A percentile compares a stretch with the other conserved stretches of the same genome.
Evolutionary conservation across 1,140 invertebrate species (phyloP).

Genomic region (Philopotamus ludificatus): DNA sequence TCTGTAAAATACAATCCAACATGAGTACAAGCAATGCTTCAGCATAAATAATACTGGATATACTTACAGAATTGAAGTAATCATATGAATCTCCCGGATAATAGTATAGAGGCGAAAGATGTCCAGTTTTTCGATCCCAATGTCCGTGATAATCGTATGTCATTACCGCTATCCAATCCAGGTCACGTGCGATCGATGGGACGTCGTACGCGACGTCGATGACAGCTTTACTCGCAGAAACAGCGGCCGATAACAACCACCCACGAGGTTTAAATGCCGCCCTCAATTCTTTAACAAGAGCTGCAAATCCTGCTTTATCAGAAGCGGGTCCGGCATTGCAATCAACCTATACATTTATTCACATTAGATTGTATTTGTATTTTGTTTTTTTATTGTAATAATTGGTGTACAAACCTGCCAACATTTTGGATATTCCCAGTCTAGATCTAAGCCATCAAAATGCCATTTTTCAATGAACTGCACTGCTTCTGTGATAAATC

Average conservation of each 20-base stretch:
- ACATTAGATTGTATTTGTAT: background rate
- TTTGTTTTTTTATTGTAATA: no score
- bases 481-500: slow-evolving; percentile 62
- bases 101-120: slow-evolving; percentile 76
- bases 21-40: no score
- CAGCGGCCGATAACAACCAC: slow-evolving; percentile 75
- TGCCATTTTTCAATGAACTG: slow-evolving; percentile 64
- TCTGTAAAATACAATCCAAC: slow-evolving; percentile 41
- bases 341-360: slow-evolving; percentile 47
- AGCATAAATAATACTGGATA: no score
- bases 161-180: slow-evolving; percentile 85
- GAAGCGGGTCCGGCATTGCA: slow-evolving; percentile 67
- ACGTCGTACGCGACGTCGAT: slow-evolving; percentile 81
- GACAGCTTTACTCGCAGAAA: slow-evolving; percentile 80
- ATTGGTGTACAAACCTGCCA: slow-evolving; percentile 70
- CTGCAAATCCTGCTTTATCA: slow-evolving; percentile 74
- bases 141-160: slow-evolving; percentile 86
- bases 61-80: slow-evolving; percentile 56
- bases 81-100: slow-evolving; percentile 68
- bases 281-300: slow-evolving; percentile 69
- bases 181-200: slow-evolving; percentile 62
- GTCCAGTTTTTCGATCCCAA: slow-evolving; percentile 82
- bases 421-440: slow-evolving; percentile 76
- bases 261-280: slow-evolving; percentile 67
- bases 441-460: slow-evolving; percentile 71